A percentile compares a stretch with the other conserved stretches of the same genome.
These are phyloP conservation scores for Saturnia pavonia DNA, from an alignment of 2,888 invertebrate genomes.

Conservation along the genomic window DNA sequence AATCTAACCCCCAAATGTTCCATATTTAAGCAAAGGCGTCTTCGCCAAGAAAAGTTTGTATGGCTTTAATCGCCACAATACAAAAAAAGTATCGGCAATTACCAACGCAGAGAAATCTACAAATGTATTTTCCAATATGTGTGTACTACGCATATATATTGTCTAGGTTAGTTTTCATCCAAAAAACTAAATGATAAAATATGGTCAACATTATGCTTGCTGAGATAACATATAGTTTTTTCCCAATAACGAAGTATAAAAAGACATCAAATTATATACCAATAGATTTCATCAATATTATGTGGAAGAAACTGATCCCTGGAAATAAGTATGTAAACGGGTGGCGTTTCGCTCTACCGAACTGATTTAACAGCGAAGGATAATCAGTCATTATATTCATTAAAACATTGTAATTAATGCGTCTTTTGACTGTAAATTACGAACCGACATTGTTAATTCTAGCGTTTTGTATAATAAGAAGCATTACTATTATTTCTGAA, in stretches of 20 bases:
- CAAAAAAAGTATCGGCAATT: background rate
- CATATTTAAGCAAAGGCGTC: background rate
- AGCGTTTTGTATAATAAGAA: background rate
- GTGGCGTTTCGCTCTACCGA: conserved; percentile 4
- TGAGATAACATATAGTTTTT: background rate
- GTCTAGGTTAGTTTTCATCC: background rate
- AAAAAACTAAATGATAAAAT: too few relatives aligned
- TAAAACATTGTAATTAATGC: conserved; percentile 14
- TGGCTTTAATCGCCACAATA: background rate
- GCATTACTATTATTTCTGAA: conserved; percentile 6
- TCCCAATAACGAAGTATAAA: background rate
- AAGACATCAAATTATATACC: background rate
- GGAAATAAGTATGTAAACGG: background rate
- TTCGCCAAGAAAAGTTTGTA: background rate
- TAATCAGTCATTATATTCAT: conserved; percentile 13
- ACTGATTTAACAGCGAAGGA: conserved; percentile 7
- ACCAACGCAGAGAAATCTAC: background rate
- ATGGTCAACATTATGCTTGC: background rate
- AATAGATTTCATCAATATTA: background rate
- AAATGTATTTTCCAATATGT: background rate
- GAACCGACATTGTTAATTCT: conserved; percentile 1
- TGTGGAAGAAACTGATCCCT: background rate
- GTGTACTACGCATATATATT: background rate
- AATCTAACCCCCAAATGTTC: background rate
- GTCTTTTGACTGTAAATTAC: background rate